A percentile compares a stretch with the other conserved stretches of the same genome.
Evolutionary conservation across 2,797 vertebrate genomes (phyloP).

Genomic region (Peromyscus nudipes): DNA sequence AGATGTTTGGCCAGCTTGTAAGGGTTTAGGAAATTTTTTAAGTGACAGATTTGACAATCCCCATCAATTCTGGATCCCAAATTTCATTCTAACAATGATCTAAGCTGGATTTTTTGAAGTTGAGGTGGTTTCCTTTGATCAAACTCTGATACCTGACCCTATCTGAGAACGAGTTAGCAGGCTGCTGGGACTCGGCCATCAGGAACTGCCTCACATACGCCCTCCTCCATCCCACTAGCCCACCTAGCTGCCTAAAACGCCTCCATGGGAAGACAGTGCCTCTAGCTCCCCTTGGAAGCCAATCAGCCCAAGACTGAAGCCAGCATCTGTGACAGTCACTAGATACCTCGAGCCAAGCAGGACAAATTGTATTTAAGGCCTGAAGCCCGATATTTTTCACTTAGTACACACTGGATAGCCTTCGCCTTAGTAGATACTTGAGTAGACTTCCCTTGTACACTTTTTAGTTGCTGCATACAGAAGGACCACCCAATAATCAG

Average conservation of each 20-base stretch:
- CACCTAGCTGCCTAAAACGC: not conserved
- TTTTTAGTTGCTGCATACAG: not conserved
- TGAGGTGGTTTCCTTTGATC: not conserved
- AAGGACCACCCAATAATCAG: not conserved
- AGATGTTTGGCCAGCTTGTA: not conserved
- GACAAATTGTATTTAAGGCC: not conserved
- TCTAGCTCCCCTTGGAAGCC: not conserved
- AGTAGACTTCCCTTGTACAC: not conserved
- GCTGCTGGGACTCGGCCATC: not conserved
- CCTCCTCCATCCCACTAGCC: not conserved
- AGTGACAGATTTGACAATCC: not conserved
- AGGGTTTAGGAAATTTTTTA: not conserved
- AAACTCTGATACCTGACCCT: not conserved
- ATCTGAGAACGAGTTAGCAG: not conserved
- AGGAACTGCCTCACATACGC: not conserved
- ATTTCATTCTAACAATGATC: constrained; percentile 12
- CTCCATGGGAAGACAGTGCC: not conserved
- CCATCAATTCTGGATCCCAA: not conserved
- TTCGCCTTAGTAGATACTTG: not conserved
- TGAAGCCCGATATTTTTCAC: not conserved
- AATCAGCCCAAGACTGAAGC: not conserved
- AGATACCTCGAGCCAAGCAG: not conserved
- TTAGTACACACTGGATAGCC: not conserved
- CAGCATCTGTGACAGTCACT: not conserved
- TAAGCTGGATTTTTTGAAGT: not conserved